Percentiles rank a stretch among this genome's conserved stretches.
Conservation (phyloP, 2,888 invertebrate genomes). For the Epinotia nisella region DNA sequence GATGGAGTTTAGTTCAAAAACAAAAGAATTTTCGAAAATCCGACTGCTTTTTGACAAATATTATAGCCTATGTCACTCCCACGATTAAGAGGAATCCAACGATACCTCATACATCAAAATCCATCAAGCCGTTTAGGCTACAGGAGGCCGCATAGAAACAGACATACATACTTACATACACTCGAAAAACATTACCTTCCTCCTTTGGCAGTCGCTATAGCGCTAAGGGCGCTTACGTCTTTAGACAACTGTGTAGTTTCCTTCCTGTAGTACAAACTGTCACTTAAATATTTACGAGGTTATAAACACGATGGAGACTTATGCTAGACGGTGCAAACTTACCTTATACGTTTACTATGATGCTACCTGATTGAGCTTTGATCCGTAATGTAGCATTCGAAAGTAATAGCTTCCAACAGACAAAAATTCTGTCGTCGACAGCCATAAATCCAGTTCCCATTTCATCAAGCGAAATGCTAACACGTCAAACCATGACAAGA, state of each 20-base stretch:
- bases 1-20: neutral
- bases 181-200: no score
- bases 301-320: slow-evolving; percentile 76
- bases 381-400: neutral
- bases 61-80: no score
- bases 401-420: neutral
- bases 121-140: no score
- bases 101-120: no score
- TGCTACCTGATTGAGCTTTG: slow-evolving; percentile 14
- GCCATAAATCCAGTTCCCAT: neutral
- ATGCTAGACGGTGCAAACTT: slow-evolving; percentile 52
- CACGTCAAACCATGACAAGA: slow-evolving; percentile 29
- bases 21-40: no score
- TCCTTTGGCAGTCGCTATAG: no score
- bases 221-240: neutral
- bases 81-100: no score
- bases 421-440: slow-evolving; percentile 11
- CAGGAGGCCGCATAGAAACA: no score
- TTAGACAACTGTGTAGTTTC: slow-evolving; percentile 51
- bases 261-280: slow-evolving; percentile 78
- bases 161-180: no score
- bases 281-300: slow-evolving; percentile 77
- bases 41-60: no score
- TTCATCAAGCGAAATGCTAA: slow-evolving; percentile 29
- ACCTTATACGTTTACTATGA: neutral